These are phyloP conservation scores for Chrysina gloriosa DNA, from an alignment of 2,888 invertebrate species.

Conservation along the genomic window DNA sequence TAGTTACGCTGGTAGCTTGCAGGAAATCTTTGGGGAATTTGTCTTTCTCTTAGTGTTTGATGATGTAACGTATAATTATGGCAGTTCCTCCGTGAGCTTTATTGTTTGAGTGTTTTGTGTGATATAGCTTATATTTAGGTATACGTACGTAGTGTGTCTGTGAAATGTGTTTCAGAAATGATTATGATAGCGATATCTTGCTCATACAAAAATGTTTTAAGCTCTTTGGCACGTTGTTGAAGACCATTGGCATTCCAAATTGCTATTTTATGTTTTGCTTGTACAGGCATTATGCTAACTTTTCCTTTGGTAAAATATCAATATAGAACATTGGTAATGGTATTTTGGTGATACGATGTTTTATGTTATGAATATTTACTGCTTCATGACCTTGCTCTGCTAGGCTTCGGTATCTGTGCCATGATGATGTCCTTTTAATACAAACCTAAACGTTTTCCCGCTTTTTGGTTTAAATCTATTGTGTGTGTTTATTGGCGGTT, in stretches of 20 bases:
- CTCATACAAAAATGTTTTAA: constrained; percentile 18
- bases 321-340: background rate
- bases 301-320: background rate
- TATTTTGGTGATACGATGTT: background rate
- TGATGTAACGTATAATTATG: constrained; percentile 36
- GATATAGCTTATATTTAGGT: constrained; percentile 25
- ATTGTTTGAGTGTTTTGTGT: constrained; percentile 38
- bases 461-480: too few relatives aligned
- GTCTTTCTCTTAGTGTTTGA: constrained; percentile 38
- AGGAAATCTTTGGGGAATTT: constrained; percentile 1
- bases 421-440: too few relatives aligned
- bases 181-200: constrained; percentile 26
- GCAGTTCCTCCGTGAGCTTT: too few relatives aligned
- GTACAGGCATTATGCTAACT: constrained; percentile 13
- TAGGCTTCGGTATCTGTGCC: too few relatives aligned
- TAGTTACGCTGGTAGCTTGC: constrained; percentile 1
- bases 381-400: too few relatives aligned
- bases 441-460: too few relatives aligned
- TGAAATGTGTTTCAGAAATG: constrained; percentile 27
- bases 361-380: background rate
- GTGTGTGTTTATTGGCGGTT: too few relatives aligned
- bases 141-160: constrained; percentile 26
- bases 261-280: constrained; percentile 12
- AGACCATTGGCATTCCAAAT: constrained; percentile 25
- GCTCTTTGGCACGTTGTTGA: constrained; percentile 4